Percentiles rank a stretch among this genome's conserved stretches.
phyloP scores from a whole-genome alignment of 2,113 vertebrate species.

The Nesospiza acunhae region DNA sequence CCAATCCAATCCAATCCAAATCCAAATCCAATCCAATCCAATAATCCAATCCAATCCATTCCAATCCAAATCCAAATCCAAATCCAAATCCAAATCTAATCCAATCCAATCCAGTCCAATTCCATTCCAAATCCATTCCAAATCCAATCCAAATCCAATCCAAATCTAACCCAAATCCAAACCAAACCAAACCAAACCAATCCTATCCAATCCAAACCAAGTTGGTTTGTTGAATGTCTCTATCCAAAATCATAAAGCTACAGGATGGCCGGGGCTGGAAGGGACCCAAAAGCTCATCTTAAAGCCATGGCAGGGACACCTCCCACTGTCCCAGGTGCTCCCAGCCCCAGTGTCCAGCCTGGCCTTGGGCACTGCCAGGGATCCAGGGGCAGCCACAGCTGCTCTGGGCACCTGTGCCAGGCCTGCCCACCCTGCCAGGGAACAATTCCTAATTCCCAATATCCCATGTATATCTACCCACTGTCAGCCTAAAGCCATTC shows the following conservation, averaged over 20 bases:
- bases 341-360: neutral
- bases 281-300: neutral
- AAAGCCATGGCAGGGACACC: neutral
- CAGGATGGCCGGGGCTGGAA: neutral
- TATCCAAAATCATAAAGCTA: neutral
- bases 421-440: neutral
- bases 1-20: neutral
- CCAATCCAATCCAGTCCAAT: neutral
- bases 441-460: accelerated
- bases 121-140: neutral
- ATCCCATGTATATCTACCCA: accelerated
- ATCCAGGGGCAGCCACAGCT: neutral
- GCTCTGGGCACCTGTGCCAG: neutral
- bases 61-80: neutral
- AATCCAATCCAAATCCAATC: neutral
- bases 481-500: accelerated
- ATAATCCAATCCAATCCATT: neutral
- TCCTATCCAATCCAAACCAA: too few species aligned
- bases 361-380: neutral
- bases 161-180: neutral
- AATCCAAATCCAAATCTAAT: neutral
- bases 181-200: too few species aligned
- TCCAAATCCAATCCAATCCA: too few species aligned
- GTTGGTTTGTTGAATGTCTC: neutral
- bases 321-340: neutral